A percentile compares a stretch with the other conserved stretches of the same genome.
Evolutionary conservation across 2,113 vertebrate species (phyloP).

Genomic region (Thunnus maccoyii): DNA sequence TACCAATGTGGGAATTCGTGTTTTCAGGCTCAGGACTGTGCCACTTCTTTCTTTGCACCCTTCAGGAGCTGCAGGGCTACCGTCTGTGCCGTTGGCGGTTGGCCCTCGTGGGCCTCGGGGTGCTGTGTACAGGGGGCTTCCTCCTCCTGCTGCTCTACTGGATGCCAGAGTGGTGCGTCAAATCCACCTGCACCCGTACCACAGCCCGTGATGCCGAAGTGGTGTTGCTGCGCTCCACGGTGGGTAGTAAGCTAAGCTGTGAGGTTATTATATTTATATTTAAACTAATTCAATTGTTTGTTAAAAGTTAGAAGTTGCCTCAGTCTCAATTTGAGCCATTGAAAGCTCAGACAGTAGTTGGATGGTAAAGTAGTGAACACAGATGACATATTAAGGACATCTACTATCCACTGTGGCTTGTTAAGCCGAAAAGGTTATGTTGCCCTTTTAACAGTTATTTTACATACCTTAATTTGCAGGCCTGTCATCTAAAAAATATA

Average conservation of each 20-base stretch:
- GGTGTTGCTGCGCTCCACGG: constrained; percentile 94
- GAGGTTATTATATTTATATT: no score
- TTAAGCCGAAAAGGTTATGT: not conserved
- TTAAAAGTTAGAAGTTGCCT: no score
- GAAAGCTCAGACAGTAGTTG: no score
- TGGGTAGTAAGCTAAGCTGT: constrained; percentile 63
- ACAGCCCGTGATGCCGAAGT: constrained; percentile 90
- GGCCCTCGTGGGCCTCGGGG: constrained; percentile 89
- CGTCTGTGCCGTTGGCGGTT: constrained; percentile 92
- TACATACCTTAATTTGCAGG: not conserved
- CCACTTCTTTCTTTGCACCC: not conserved
- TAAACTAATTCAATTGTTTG: no score
- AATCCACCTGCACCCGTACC: constrained; percentile 90
- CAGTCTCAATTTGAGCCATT: no score
- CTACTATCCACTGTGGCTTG: not conserved
- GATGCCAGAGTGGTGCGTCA: constrained; percentile 98
- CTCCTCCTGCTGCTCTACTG: constrained; percentile 98
- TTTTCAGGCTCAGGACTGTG: not conserved
- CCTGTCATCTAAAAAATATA: not conserved
- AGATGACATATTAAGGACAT: not conserved
- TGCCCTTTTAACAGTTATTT: not conserved
- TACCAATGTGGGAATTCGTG: not conserved
- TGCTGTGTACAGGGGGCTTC: constrained; percentile 93
- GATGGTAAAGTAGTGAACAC: no score
- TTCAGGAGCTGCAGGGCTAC: constrained; percentile 94